Evolutionary conservation across 2,113 vertebrate species (phyloP), one percentile per base, ranked within the genome.

Genomic region (Syngnathus floridae): DNA sequence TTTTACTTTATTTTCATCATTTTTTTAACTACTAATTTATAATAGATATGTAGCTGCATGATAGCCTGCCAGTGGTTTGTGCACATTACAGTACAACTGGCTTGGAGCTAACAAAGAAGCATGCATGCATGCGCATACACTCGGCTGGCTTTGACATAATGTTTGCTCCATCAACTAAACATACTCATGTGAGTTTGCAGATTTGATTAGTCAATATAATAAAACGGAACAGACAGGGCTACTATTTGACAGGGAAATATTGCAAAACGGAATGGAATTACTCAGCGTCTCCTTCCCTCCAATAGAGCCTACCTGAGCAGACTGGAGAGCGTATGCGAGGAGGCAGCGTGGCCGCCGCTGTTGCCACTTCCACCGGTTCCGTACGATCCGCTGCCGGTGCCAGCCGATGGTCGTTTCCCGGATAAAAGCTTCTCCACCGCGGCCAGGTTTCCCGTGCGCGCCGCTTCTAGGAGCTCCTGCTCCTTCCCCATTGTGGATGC

Each of bases 401-500:
- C 93, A 0, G 92, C 90, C 64, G 93, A 92, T 62, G 92, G 92
- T 63, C 94, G 90, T 86, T 95, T 97, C 65, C 94, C 95, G 54
- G 93, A 94, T 40, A 98, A 88, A 77, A 97, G 92, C 90, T 96
- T 97, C 89, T 97, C 95, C 80, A 96, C 95, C 0, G 93, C 93
- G 75, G 92, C 91, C 76, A 95, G 92, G 85, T 98, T 97, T 69
- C 96, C 96, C 51, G 93, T 96, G 45, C 95, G 94, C 78, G 96
- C 93, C 87, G 95, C 95, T 87, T 98, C 96, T 52, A 98, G 90
- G 76, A 97, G 93, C 89, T 98, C 96, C 89, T 98, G 96, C 90
- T 98, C 96, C 88, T 95, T 97, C 91, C 96, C 95, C 96, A 98
- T 97, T 81, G 83, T 84, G 60, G 65, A 75, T 83, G 74, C 79